Conservation (phyloP, 2,888 invertebrate species). For the Dasypogon diadema region DNA sequence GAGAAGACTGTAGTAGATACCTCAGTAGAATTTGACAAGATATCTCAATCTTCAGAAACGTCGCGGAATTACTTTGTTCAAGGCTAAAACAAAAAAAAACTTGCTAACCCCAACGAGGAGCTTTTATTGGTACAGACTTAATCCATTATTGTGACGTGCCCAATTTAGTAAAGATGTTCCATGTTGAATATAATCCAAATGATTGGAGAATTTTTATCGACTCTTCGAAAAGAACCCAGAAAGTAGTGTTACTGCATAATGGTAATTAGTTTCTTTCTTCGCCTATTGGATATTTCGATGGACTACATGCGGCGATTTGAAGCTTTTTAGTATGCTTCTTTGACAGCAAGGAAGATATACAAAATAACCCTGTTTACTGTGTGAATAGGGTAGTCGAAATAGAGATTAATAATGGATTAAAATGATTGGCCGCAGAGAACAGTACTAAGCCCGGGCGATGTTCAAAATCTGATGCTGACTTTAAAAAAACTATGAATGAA, state of each 20-base stretch:
- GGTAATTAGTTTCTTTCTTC: constrained; percentile 23
- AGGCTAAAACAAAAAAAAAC: neutral
- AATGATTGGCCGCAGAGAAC: constrained; percentile 7
- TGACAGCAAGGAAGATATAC: neutral
- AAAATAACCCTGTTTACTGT: neutral
- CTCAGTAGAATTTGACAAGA: constrained; percentile 10
- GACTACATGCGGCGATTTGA: constrained; percentile 13
- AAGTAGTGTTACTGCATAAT: constrained; percentile 41
- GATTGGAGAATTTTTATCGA: neutral
- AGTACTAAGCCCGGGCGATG: neutral
- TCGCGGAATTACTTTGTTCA: constrained; percentile 2
- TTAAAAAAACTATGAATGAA: constrained; percentile 3
- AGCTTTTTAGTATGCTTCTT: neutral
- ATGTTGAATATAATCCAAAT: constrained; percentile 3
- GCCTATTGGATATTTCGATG: constrained; percentile 1
- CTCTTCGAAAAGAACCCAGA: neutral
- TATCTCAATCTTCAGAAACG: neutral
- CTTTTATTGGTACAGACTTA: constrained; percentile 31
- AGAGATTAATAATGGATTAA: neutral
- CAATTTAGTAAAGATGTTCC: neutral
- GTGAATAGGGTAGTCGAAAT: constrained; percentile 13
- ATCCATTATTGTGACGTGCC: neutral
- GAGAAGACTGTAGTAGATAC: no score
- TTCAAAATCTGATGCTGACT: neutral
- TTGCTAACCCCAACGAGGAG: neutral